Percentiles rank a stretch among this genome's conserved stretches.
phyloP scores from a whole-genome alignment of 2,113 vertebrate species.

The Gallinago jamesoni region DNA sequence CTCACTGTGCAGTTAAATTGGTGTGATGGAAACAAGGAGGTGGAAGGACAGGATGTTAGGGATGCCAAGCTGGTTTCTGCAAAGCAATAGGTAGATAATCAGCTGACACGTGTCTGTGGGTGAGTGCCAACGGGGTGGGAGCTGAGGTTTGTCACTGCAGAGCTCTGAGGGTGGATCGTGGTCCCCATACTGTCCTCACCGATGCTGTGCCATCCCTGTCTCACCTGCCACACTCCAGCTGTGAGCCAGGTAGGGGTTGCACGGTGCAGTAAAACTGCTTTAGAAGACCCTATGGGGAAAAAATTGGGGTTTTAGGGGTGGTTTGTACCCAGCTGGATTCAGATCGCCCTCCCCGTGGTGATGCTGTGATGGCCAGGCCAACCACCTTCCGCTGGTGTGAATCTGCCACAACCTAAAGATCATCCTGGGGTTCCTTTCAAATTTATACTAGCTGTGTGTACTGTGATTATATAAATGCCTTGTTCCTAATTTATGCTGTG shows the following conservation, averaged over 20 bases:
- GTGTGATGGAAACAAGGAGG: not conserved
- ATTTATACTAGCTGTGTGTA: not conserved
- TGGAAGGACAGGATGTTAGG: not conserved
- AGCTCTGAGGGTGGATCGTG: accelerated
- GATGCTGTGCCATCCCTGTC: not conserved
- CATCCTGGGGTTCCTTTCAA: not conserved
- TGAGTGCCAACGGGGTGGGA: accelerated
- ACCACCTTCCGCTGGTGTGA: not conserved
- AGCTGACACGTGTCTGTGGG: accelerated
- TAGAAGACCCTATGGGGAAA: not conserved
- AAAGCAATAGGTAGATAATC: not conserved
- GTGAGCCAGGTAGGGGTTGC: not conserved
- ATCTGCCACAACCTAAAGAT: not conserved
- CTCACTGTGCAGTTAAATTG: not conserved
- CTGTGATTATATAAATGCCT: no score
- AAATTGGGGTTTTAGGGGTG: not conserved
- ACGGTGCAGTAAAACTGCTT: not conserved
- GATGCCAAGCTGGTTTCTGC: not conserved
- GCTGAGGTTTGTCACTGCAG: not conserved
- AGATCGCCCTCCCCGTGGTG: not conserved
- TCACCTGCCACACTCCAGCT: not conserved
- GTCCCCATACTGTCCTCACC: not conserved
- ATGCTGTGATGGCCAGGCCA: not conserved
- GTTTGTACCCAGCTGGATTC: not conserved
- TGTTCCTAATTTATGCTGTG: not conserved